Conservation (phyloP, 2,797 vertebrate species). For the Hybognathus amarus region DNA sequence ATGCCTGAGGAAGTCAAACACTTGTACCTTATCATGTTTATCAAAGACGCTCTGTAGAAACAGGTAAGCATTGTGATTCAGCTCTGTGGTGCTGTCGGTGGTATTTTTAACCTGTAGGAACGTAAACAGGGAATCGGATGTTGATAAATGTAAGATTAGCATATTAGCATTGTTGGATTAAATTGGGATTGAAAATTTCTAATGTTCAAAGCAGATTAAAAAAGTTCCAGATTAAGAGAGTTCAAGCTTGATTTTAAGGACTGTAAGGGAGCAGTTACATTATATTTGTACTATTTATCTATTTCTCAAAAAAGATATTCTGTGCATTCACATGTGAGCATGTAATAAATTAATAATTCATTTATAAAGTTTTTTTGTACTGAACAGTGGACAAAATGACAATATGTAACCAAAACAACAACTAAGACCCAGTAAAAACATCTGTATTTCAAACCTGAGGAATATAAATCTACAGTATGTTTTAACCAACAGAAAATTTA, state of each 20-base stretch:
- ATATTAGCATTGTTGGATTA: slow-evolving; percentile 35
- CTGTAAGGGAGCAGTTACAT: neutral
- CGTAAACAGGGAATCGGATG: slow-evolving; percentile 7
- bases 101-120: slow-evolving; percentile 86
- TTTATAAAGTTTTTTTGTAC: neutral
- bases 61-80: slow-evolving; percentile 95
- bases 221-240: neutral
- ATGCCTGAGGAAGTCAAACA: neutral
- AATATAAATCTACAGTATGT: neutral
- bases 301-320: neutral
- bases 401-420: neutral
- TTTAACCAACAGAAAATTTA: neutral
- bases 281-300: neutral
- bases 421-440: neutral
- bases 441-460: neutral
- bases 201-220: slow-evolving; percentile 11
- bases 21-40: slow-evolving; percentile 93
- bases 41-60: slow-evolving; percentile 97
- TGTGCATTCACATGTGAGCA: neutral
- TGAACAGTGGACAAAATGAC: neutral
- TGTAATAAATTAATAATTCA: neutral
- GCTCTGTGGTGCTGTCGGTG: slow-evolving; percentile 92
- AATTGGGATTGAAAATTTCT: slow-evolving; percentile 17
- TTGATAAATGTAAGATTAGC: slow-evolving; percentile 1
- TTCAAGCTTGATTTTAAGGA: neutral